phyloP scores from a whole-genome alignment of 1,140 invertebrate genomes.

The Lethocerus indicus region DNA sequence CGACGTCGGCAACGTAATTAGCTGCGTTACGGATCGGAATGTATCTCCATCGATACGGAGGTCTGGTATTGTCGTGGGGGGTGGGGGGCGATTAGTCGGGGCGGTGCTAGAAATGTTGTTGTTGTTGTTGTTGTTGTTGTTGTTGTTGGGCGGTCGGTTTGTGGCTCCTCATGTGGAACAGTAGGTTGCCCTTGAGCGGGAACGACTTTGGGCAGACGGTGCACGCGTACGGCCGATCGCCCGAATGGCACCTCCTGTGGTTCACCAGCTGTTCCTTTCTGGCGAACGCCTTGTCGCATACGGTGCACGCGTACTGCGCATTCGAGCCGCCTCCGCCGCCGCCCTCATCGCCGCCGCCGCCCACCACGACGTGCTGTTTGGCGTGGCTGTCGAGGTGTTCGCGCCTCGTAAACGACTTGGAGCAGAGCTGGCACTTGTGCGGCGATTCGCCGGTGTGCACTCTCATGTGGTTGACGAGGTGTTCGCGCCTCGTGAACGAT shows the following conservation, averaged over 20 bases:
- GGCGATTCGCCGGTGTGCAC: conserved; percentile 67
- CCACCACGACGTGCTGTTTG: conserved; percentile 79
- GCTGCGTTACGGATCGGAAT: too few species aligned
- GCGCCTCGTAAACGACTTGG: conserved; percentile 62
- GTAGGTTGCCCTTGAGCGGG: conserved; percentile 41
- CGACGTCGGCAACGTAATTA: too few species aligned
- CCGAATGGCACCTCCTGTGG: conserved; percentile 73
- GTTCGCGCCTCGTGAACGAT: conserved; percentile 42
- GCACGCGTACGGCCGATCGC: conserved; percentile 54
- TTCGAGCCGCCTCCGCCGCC: too few species aligned
- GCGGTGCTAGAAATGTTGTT: too few species aligned
- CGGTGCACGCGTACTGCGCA: conserved; percentile 68
- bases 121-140: too few species aligned
- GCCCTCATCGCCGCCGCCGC: too few species aligned
- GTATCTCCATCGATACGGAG: too few species aligned
- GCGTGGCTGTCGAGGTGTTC: conserved; percentile 63
- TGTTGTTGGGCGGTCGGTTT: background rate
- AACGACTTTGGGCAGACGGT: conserved; percentile 51
- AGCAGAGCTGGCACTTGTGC: conserved; percentile 58
- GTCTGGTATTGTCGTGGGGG: too few species aligned
- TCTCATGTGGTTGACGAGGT: conserved; percentile 42
- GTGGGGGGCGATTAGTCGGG: too few species aligned
- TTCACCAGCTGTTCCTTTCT: conserved; percentile 79
- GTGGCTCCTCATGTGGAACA: conserved; percentile 48
- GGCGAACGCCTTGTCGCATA: conserved; percentile 91